Conservation (phyloP, 2,113 vertebrate species). For the Pteropus alecto region DNA sequence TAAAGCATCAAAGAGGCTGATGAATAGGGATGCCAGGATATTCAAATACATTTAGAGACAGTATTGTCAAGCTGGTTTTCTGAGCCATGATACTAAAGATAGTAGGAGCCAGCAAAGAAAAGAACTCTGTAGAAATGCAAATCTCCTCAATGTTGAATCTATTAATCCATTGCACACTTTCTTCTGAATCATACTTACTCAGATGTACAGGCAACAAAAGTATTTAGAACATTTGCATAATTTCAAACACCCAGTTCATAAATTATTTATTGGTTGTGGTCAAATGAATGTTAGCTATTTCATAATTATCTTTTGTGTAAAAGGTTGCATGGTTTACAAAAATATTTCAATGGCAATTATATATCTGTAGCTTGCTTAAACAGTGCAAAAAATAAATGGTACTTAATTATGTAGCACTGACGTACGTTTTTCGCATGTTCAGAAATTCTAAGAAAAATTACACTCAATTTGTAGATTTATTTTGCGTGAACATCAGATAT, state of each 20-base stretch:
- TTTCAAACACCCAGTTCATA: constrained; percentile 84
- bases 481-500: constrained; percentile 69
- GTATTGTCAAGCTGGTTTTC: constrained; percentile 84
- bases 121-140: constrained; percentile 82
- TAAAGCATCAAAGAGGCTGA: constrained; percentile 82
- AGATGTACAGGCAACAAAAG: constrained; percentile 83
- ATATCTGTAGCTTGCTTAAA: constrained; percentile 79
- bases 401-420: constrained; percentile 78
- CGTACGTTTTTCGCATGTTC: constrained; percentile 74
- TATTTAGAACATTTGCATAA: constrained; percentile 85
- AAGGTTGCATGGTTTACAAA: constrained; percentile 83
- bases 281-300: constrained; percentile 84
- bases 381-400: constrained; percentile 77
- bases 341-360: constrained; percentile 82
- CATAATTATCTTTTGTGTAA: constrained; percentile 84
- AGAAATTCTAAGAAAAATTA: constrained; percentile 76
- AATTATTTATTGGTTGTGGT: constrained; percentile 87
- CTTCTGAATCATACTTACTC: constrained; percentile 83
- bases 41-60: constrained; percentile 82
- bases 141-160: constrained; percentile 82
- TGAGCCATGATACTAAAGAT: constrained; percentile 82
- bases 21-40: constrained; percentile 82
- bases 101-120: constrained; percentile 82
- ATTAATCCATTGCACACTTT: constrained; percentile 83
- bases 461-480: constrained; percentile 75